Conservation (phyloP, 2,797 vertebrate species). For the Pelochelys cantorii region DNA sequence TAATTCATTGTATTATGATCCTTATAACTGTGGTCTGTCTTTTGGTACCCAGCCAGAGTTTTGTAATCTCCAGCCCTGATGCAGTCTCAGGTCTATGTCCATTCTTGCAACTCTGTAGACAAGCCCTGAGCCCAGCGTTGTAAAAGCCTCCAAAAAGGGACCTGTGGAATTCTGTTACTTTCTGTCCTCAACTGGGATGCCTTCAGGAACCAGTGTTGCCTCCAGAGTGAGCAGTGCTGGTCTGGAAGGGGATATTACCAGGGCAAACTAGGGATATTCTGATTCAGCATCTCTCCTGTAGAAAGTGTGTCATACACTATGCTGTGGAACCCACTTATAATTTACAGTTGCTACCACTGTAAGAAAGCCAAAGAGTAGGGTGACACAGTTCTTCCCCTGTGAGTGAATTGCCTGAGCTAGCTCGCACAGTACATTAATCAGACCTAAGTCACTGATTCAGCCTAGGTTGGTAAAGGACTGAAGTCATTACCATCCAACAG, state of each 20-base stretch:
- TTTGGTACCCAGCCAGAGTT: neutral
- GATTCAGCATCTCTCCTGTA: neutral
- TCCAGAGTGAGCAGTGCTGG: neutral
- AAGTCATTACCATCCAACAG: neutral
- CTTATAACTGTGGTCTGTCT: neutral
- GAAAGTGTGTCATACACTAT: neutral
- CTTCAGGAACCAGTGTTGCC: neutral
- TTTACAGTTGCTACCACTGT: neutral
- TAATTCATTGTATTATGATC: neutral
- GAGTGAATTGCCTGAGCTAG: neutral
- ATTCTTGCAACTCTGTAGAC: neutral
- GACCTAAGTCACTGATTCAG: neutral
- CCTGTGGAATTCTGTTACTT: neutral
- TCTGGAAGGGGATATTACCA: rapidly evolving
- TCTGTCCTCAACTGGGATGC: neutral
- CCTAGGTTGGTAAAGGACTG: neutral
- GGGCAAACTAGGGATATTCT: neutral
- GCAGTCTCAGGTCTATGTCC: neutral
- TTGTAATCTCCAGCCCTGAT: neutral
- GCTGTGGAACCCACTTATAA: neutral
- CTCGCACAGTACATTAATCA: neutral
- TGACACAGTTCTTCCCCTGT: neutral
- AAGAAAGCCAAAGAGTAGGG: neutral
- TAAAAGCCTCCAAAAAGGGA: neutral
- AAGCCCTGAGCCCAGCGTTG: neutral